Base-by-base conservation (phyloP, 2,888 invertebrate genomes). In the Theretra japonica region DNA sequence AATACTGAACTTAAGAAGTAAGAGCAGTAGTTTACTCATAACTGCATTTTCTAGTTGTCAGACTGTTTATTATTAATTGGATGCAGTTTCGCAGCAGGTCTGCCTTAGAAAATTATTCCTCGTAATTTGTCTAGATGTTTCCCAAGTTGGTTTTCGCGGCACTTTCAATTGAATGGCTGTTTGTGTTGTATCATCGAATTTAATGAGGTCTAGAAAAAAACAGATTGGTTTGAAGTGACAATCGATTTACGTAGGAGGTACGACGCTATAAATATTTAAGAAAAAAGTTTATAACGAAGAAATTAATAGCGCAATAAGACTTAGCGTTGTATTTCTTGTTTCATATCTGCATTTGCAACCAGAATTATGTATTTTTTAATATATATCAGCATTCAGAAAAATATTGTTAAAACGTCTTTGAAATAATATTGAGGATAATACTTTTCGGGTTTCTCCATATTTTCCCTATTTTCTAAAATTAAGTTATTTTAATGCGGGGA, bases 1-100 rank as follows among this genome's bases (percentile, higher is more conserved):
- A n/a, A 70, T 69, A 58, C 23, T 59, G 53, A 69, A 69, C 72
- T 56, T 68, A 59, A 74, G 72, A 69, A 30, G 69, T 58, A 57
- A 69, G 57, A 72, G 70, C 53, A 69, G 58, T 28, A 62, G 53
- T 33, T 65, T 56, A 56, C 56, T 70, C 56, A 53, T 53, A 62
- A 71, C 25, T 71, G n/a, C 56, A 19, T 65, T 71, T 71, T 65
- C 30, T 4, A 56, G 65, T 70, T 70, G 50, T 48, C 30, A 59
- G 50, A 5, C 56, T 71, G 53, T 62, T 62, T 53, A 60, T 65
- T 56, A 53, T 56, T 73, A 59, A 57, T 65, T 48, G 48, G 23
- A 65, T 48, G 65, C 23, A 65, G 48, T 65, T 62, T 65, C 41
- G 65, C 48, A 65, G 65, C 60, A 30, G 19, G 30, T 30, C 8